Base-by-base conservation (phyloP, 2,113 vertebrate genomes). In the Cyprinodon brontotheroides region DNA sequence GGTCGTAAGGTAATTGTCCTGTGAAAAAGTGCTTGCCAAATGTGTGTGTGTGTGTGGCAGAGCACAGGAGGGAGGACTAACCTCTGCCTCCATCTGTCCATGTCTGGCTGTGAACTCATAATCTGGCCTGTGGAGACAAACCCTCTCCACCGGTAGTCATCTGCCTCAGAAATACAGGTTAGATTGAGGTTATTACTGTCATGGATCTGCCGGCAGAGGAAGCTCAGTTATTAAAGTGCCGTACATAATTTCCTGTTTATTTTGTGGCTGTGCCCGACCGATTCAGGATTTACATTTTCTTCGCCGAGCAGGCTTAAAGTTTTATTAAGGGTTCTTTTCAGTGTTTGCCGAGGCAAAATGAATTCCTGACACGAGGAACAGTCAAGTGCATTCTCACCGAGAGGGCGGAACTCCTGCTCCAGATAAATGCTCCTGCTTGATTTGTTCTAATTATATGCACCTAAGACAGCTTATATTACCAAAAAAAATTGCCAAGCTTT, bases 81-180 rank as follows among this genome's bases (percentile, higher is more conserved):
- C 92, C 90, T 93, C 88, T 91, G 87, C 86, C 83, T 90, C 89
- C 89, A 87, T 90, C 89, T 91, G 89, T 91, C 87, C 87, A 84
- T 69, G 86, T 90, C 89, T 86, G 88, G 87, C 89, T 89, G 87
- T 84, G 84, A 90, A 89, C 89, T 87, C 91, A 84, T 91, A 91
- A 91, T 92, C 89, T 86, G 88, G 82, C 83, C 84, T 91, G 89
- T 86, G 87, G 90, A 89, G 89, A 86, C 84, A 67, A 83, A 87
- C 74, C 82, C 84, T 87, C 86, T 68, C 77, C 89, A 82, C 80
- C 86, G 82, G 86, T 80, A 63, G 83, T 85, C 90, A 90, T 84
- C 89, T 90, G 89, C 90, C 88, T 84, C 82, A 91, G 86, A 85
- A 88, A 87, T 83, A 88, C 91, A 91, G 88, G 89, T 91, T 91